Percentiles rank a stretch among this genome's conserved stretches.
These are phyloP conservation scores for Cynopterus sphinx DNA, from an alignment of 2,797 vertebrate species.

Conservation along the genomic window DNA sequence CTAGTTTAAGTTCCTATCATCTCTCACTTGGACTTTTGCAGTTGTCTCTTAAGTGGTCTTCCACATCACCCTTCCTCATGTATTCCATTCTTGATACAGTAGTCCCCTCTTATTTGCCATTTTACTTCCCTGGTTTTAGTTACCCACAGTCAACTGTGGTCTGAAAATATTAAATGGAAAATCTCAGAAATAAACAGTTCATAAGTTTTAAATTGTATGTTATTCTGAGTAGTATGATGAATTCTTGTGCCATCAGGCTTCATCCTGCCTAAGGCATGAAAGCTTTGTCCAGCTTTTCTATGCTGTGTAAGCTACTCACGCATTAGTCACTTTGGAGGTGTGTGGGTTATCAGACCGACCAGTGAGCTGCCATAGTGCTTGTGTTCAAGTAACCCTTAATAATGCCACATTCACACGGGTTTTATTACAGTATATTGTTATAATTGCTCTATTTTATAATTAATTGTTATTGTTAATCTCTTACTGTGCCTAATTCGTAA, in stretches of 20 bases:
- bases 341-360: not conserved
- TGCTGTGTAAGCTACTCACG: too few relatives aligned
- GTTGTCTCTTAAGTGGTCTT: not conserved
- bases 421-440: too few relatives aligned
- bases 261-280: too few relatives aligned
- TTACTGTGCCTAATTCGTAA: not conserved
- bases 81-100: not conserved
- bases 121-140: not conserved
- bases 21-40: not conserved
- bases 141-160: not conserved
- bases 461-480: too few relatives aligned
- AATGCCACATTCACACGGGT: not conserved
- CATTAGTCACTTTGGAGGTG: not conserved
- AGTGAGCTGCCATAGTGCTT: not conserved
- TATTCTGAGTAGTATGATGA: too few relatives aligned
- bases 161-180: not conserved
- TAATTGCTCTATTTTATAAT: too few relatives aligned
- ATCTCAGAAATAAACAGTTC: not conserved
- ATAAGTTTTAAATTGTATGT: not conserved
- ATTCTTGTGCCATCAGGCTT: too few relatives aligned
- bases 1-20: not conserved
- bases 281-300: not conserved
- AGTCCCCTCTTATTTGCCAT: not conserved
- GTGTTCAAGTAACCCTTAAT: not conserved
- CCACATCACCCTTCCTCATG: not conserved